These are phyloP conservation scores for Sylvia borin DNA, from an alignment of 2,797 vertebrate genomes.

Conservation along the genomic window DNA sequence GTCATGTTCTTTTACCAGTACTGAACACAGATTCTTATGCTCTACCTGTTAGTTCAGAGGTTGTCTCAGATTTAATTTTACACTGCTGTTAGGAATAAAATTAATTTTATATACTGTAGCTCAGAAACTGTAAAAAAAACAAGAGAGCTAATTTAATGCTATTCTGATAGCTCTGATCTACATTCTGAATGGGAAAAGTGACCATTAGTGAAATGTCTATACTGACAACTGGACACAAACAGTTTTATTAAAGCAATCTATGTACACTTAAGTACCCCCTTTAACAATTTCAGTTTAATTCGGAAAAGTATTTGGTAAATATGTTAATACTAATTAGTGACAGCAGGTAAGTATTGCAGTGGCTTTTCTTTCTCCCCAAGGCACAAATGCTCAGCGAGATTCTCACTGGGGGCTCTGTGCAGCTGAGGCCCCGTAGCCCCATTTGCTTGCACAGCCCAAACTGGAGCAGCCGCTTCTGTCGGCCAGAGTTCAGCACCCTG, in stretches of 20 bases:
- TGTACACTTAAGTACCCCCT: neutral
- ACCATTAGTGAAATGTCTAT: neutral
- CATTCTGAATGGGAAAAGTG: neutral
- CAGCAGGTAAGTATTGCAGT: neutral
- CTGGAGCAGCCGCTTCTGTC: neutral
- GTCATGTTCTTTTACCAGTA: neutral
- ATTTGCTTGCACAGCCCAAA: neutral
- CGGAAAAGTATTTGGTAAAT: neutral
- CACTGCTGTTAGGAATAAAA: neutral
- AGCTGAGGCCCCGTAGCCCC: neutral
- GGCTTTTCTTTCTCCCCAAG: neutral
- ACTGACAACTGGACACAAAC: neutral
- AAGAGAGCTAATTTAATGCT: neutral
- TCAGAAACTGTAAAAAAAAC: neutral
- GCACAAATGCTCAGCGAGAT: neutral
- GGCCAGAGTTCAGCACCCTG: neutral
- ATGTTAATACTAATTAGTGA: neutral
- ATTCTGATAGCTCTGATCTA: neutral
- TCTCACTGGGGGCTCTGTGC: neutral
- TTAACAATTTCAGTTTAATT: neutral
- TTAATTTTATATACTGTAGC: neutral
- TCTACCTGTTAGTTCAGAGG: neutral
- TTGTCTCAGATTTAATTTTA: neutral
- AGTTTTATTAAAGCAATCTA: conserved; percentile 39
- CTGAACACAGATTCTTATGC: neutral